Evolutionary conservation across 1,140 invertebrate species (phyloP).

Genomic region (Subanguina moxae): DNA sequence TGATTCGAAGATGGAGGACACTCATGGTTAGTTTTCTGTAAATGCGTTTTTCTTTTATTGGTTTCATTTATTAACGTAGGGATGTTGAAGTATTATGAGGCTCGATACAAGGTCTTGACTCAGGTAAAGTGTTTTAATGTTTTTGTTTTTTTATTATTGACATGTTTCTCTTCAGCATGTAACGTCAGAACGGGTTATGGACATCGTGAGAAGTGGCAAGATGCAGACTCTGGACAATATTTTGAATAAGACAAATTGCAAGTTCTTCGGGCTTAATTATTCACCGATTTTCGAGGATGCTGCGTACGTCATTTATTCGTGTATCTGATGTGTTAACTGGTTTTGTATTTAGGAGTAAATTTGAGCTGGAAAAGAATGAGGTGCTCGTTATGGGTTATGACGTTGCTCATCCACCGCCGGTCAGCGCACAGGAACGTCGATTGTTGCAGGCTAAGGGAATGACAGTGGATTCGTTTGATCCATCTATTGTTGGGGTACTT

Average conservation of each 20-base stretch:
- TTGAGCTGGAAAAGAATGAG: slow-evolving; percentile 19
- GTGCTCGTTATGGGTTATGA: slow-evolving; percentile 39
- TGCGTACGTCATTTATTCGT: slow-evolving; percentile 22
- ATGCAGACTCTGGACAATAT: slow-evolving; percentile 33
- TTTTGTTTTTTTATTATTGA: too few relatives aligned
- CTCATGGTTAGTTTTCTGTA: too few relatives aligned
- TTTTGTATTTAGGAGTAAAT: slow-evolving; percentile 14
- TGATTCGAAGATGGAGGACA: slow-evolving; percentile 30
- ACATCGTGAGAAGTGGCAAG: slow-evolving; percentile 27
- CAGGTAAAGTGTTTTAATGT: not conserved
- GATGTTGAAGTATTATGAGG: slow-evolving; percentile 37
- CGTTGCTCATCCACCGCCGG: slow-evolving; percentile 28
- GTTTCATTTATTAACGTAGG: too few relatives aligned
- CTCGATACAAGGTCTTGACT: slow-evolving; percentile 22
- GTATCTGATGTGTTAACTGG: not conserved
- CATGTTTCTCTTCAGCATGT: slow-evolving; percentile 32
- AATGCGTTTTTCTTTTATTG: too few relatives aligned
- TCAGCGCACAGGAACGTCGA: slow-evolving; percentile 27
- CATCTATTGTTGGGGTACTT: slow-evolving; percentile 30
- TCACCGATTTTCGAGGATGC: slow-evolving; percentile 20
- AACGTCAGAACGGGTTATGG: slow-evolving; percentile 29
- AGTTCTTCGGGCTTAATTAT: too few relatives aligned
- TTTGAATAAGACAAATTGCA: slow-evolving; percentile 36
- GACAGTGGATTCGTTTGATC: slow-evolving; percentile 25
- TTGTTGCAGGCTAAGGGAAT: slow-evolving; percentile 30